Evolutionary conservation across 2,113 vertebrate genomes (phyloP).

Genomic region (Caloenas nicobarica): DNA sequence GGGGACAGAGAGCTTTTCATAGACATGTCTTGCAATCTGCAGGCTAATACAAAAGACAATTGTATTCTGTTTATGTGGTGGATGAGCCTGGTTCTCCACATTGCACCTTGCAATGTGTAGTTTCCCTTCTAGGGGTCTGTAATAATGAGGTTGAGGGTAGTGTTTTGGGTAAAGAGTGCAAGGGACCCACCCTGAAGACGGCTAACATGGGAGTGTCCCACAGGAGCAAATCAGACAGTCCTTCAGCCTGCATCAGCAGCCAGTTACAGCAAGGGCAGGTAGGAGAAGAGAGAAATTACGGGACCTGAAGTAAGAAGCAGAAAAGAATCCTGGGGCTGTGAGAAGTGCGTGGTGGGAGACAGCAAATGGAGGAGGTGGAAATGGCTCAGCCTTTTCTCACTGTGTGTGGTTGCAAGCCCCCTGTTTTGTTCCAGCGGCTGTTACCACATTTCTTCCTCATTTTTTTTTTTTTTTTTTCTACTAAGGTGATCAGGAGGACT

Average conservation of each 20-base stretch:
- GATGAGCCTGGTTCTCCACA: not conserved
- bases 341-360: not conserved
- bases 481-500: not conserved
- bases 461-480: too few relatives aligned
- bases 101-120: not conserved
- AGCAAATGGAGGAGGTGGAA: not conserved
- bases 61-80: not conserved
- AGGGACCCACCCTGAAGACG: not conserved
- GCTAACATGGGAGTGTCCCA: not conserved
- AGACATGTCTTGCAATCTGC: not conserved
- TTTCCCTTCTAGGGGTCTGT: not conserved
- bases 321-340: not conserved
- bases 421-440: not conserved
- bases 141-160: not conserved
- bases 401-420: not conserved
- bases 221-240: not conserved
- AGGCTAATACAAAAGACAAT: not conserved
- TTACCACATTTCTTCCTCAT: not conserved
- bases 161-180: not conserved
- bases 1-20: slow-evolving; percentile 12
- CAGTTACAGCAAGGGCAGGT: not conserved
- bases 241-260: not conserved
- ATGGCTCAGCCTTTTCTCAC: not conserved
- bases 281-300: not conserved
- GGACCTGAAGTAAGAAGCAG: not conserved